These are phyloP conservation scores for Caenorhabditis sinica DNA, from an alignment of 2,888 invertebrate species.

Conservation along the genomic window DNA sequence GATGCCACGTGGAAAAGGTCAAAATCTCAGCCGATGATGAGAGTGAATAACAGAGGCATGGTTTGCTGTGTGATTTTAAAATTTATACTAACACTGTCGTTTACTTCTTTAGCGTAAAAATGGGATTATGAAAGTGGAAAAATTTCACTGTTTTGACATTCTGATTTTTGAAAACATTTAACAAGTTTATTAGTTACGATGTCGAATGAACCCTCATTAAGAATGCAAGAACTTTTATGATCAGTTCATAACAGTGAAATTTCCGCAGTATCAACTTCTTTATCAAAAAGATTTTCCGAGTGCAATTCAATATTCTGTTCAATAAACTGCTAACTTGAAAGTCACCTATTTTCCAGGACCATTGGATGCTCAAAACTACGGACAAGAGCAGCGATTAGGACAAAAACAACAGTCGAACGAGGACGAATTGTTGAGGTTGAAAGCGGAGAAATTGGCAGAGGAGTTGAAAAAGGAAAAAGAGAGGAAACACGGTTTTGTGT, in stretches of 20 bases:
- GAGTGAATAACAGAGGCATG: slow-evolving; percentile 37
- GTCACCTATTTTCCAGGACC: slow-evolving; percentile 49
- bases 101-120: too few relatives aligned
- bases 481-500: slow-evolving; percentile 79
- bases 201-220: too few relatives aligned
- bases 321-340: too few relatives aligned
- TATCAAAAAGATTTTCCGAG: neutral
- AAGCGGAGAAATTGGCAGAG: slow-evolving; percentile 77
- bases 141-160: too few relatives aligned
- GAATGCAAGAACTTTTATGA: neutral
- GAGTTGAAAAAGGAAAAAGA: slow-evolving; percentile 50
- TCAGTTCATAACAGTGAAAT: too few relatives aligned
- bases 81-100: too few relatives aligned
- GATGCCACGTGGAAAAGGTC: slow-evolving; percentile 63
- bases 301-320: neutral
- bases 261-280: neutral
- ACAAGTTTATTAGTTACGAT: too few relatives aligned
- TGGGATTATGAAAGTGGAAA: too few relatives aligned
- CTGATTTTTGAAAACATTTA: too few relatives aligned
- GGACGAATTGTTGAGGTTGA: slow-evolving; percentile 70
- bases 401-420: slow-evolving; percentile 73
- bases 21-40: slow-evolving; percentile 57
- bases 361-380: slow-evolving; percentile 49
- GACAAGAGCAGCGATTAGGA: slow-evolving; percentile 60
- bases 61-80: neutral